These are phyloP conservation scores for Diogma glabrata DNA, from an alignment of 2,888 invertebrate species.

Conservation along the genomic window DNA sequence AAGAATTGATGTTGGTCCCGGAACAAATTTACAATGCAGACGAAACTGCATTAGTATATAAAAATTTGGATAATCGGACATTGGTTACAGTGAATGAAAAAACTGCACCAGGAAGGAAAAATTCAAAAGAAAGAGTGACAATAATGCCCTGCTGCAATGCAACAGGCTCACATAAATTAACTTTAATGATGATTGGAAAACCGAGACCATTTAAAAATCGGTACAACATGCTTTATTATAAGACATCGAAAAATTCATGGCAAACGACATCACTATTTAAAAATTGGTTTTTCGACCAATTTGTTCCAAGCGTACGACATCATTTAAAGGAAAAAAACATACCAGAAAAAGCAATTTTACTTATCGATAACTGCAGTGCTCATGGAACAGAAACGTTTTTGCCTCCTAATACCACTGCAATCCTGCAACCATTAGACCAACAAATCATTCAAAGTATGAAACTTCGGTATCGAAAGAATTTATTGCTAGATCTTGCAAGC, in stretches of 20 bases:
- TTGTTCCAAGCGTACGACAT: neutral
- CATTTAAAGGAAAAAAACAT: slow-evolving; percentile 1
- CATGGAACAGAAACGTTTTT: slow-evolving; percentile 6
- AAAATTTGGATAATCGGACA: slow-evolving; percentile 5
- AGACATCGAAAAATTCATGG: neutral
- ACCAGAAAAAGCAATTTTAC: slow-evolving; percentile 2
- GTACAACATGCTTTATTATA: slow-evolving; percentile 2
- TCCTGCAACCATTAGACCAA: slow-evolving; percentile 3
- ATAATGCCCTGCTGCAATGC: slow-evolving; percentile 7
- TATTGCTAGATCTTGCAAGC: slow-evolving; percentile 1
- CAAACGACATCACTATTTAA: too few relatives aligned
- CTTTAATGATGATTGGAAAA: too few relatives aligned
- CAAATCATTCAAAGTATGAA: slow-evolving; percentile 4
- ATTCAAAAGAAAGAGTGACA: neutral
- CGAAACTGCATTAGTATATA: slow-evolving; percentile 5
- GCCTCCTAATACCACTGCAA: neutral
- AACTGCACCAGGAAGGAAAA: slow-evolving; percentile 6
- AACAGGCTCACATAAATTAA: neutral
- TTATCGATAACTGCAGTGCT: neutral
- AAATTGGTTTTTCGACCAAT: neutral
- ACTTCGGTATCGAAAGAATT: neutral
- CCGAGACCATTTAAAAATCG: slow-evolving; percentile 5
- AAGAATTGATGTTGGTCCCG: neutral
- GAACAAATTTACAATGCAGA: slow-evolving; percentile 7
- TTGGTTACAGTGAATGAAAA: neutral